These are phyloP conservation scores for Aurelia sp. DNA, from an alignment of 30 jellyfish, hydroid and myxozoan genomes.

Conservation along the genomic window DNA sequence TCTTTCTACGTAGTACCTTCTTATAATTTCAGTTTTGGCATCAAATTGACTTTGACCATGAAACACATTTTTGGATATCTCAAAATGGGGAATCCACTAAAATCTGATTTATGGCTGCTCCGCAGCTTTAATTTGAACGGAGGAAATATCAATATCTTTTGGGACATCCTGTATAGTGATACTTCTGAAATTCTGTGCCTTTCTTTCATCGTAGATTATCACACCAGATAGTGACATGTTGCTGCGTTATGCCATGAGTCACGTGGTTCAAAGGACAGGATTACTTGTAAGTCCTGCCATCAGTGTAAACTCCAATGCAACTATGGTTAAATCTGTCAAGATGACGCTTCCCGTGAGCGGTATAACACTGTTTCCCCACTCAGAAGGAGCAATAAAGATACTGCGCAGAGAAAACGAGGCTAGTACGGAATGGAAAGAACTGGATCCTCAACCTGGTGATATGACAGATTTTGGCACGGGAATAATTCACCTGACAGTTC, in stretches of 20 bases:
- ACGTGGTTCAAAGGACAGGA: background rate
- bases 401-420: background rate
- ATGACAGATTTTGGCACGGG: no score
- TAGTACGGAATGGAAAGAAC: background rate
- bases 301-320: background rate
- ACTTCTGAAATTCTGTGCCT: background rate
- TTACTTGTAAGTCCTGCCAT: conserved; percentile 2
- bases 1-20: no score
- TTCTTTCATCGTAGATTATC: background rate
- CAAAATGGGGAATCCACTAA: no score
- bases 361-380: background rate
- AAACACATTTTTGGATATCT: no score
- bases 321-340: background rate
- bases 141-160: no score
- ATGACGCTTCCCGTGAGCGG: background rate
- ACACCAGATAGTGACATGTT: background rate
- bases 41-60: no score
- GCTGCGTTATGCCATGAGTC: no score
- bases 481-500: background rate
- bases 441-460: no score
- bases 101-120: no score
- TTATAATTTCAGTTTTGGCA: no score
- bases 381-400: background rate
- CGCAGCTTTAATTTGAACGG: no score
- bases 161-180: no score